Conservation (phyloP, 2,797 vertebrate genomes). For the Gadopsis marmoratus region DNA sequence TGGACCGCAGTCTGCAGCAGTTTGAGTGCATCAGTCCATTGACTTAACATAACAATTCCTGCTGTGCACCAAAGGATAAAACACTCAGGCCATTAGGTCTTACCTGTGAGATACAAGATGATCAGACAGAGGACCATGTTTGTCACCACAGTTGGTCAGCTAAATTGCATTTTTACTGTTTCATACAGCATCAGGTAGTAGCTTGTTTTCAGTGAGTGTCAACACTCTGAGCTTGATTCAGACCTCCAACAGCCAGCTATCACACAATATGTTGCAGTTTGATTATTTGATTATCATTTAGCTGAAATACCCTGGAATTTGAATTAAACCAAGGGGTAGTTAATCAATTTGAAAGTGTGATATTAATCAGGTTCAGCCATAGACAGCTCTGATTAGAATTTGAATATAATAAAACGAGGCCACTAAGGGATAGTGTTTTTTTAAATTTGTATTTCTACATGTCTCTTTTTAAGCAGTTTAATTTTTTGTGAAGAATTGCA, state of each 20-base stretch:
- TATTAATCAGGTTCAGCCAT: constrained; percentile 31
- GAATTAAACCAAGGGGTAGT: constrained; percentile 31
- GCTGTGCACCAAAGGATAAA: constrained; percentile 64
- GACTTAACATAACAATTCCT: constrained; percentile 66
- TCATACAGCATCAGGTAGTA: constrained; percentile 20
- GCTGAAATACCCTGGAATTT: constrained; percentile 42
- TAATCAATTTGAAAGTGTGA: constrained; percentile 41
- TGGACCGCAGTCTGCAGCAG: constrained; percentile 67
- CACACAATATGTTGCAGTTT: constrained; percentile 28
- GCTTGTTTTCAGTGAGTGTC: constrained; percentile 34
- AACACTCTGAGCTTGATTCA: constrained; percentile 34
- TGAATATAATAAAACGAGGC: neutral
- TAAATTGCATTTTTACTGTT: constrained; percentile 23
- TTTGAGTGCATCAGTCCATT: constrained; percentile 66
- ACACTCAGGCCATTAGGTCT: constrained; percentile 33
- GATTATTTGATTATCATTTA: constrained; percentile 59
- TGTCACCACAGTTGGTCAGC: constrained; percentile 31
- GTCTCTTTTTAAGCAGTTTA: neutral
- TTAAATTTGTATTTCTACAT: neutral
- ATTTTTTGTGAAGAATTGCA: neutral
- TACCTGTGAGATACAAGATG: constrained; percentile 53
- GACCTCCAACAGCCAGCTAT: constrained; percentile 19
- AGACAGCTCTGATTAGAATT: constrained; percentile 22
- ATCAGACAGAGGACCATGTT: constrained; percentile 36
- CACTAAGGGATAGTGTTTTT: neutral